Evolutionary conservation across 2,888 invertebrate species (phyloP).

Genomic region (Amphipoea lucens): DNA sequence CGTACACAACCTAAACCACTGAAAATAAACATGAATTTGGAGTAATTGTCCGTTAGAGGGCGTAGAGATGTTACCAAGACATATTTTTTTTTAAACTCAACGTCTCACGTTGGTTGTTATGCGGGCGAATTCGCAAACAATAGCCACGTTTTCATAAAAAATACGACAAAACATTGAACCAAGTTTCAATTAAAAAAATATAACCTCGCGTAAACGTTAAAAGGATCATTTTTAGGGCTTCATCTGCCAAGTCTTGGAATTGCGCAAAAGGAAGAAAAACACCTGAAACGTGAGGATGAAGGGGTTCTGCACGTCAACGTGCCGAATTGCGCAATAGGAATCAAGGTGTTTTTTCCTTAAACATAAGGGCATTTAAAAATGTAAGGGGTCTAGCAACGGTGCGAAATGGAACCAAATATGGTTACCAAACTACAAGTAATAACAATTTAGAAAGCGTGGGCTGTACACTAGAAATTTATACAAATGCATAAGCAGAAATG

Average conservation of each 20-base stretch:
- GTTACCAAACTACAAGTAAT: slow-evolving; percentile 17
- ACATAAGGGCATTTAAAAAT: background rate
- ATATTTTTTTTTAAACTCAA: background rate
- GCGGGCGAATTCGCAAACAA: slow-evolving; percentile 14
- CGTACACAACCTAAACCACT: background rate
- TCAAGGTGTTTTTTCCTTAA: background rate
- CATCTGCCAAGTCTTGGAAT: slow-evolving; percentile 9
- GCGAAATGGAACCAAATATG: slow-evolving; percentile 20
- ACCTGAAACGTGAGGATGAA: slow-evolving; percentile 22
- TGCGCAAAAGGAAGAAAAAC: slow-evolving; percentile 4
- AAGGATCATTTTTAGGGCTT: slow-evolving; percentile 29
- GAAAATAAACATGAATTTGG: background rate
- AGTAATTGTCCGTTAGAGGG: background rate
- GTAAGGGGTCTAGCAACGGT: background rate
- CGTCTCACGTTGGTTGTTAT: background rate
- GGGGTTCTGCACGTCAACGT: slow-evolving; percentile 19
- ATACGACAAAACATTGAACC: background rate
- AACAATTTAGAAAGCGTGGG: slow-evolving; percentile 40
- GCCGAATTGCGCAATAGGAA: slow-evolving; percentile 18
- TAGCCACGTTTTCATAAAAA: slow-evolving; percentile 7
- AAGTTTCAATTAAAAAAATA: slow-evolving; percentile 25
- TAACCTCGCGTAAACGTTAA: background rate
- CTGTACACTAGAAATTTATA: slow-evolving; percentile 19
- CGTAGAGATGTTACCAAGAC: background rate
- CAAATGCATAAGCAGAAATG: slow-evolving; percentile 21